Conservation (phyloP, 2,113 vertebrate species). For the Piprites chloris region DNA sequence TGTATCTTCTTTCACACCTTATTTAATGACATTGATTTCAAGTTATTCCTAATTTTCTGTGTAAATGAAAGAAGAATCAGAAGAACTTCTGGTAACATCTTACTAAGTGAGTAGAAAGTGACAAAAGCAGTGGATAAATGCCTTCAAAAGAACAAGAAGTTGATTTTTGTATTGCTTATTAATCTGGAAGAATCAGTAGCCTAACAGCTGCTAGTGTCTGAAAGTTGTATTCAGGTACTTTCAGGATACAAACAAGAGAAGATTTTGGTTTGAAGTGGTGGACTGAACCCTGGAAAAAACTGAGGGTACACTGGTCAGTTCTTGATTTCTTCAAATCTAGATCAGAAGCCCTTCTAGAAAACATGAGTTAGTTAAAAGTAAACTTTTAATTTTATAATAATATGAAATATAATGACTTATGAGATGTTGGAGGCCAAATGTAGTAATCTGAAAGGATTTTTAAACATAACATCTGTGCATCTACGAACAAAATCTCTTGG, state of each 20-base stretch:
- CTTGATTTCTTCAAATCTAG: background rate
- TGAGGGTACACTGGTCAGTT: background rate
- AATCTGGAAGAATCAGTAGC: background rate
- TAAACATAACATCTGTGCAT: background rate
- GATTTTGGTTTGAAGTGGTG: background rate
- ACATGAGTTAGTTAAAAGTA: background rate
- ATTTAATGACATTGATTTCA: background rate
- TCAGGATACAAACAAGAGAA: background rate
- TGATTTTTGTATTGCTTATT: background rate
- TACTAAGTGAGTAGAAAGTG: background rate
- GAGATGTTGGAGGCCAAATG: background rate
- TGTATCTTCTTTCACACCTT: background rate
- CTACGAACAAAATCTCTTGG: background rate
- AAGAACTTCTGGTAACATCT: background rate
- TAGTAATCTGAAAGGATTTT: background rate
- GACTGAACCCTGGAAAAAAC: background rate
- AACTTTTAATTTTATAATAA: background rate
- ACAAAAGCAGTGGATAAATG: background rate
- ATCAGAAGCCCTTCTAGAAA: background rate
- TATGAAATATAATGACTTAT: background rate
- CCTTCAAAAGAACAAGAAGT: background rate
- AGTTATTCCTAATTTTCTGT: background rate
- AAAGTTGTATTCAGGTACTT: background rate
- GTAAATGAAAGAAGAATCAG: background rate
- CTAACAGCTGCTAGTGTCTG: background rate